Evolutionary conservation across 92 coral and sea anemone species (phyloP), one percentile per base, ranked within the genome.

Genomic region (Diadumene lineata): DNA sequence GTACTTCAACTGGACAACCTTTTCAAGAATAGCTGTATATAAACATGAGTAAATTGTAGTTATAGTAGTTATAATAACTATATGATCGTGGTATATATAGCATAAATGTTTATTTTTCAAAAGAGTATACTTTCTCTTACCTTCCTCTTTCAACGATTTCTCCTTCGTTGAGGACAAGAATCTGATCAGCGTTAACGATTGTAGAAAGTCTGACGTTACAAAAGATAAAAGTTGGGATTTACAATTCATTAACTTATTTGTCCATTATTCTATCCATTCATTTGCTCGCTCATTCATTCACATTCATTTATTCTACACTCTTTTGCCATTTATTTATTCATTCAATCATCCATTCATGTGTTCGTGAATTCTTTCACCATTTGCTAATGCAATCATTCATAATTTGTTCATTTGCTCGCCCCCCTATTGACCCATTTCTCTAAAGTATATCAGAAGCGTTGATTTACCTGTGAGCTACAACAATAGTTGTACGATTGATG

Each of bases 401-500:
- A n/a, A n/a, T n/a, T n/a, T n/a, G n/a, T n/a, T n/a, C n/a, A n/a
- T n/a, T n/a, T n/a, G n/a, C n/a, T n/a, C n/a, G n/a, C n/a, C n/a
- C n/a, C n/a, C n/a, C n/a, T n/a, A n/a, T n/a, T n/a, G n/a, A n/a
- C n/a, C n/a, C n/a, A n/a, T n/a, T n/a, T n/a, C n/a, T n/a, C n/a
- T n/a, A n/a, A n/a, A n/a, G n/a, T n/a, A n/a, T n/a, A n/a, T n/a
- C n/a, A n/a, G n/a, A n/a, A n/a, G 19, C 19, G 24, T 53, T 53
- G 58, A 24, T 53, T 77, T 84, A 94, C 98, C 98, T 88, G 91
- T 94, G 98, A 30, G 98, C 98, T 50, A 94, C 98, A 11, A 94
- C 98, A 26, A 94, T 92, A 9, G 98, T 94, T 10, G 98, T 94
- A 65, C 98, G 84, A 80, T 94, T 94, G 75, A 92, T 84, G 58